phyloP scores from a whole-genome alignment of 2,797 vertebrate species.

The Potorous gilbertii region DNA sequence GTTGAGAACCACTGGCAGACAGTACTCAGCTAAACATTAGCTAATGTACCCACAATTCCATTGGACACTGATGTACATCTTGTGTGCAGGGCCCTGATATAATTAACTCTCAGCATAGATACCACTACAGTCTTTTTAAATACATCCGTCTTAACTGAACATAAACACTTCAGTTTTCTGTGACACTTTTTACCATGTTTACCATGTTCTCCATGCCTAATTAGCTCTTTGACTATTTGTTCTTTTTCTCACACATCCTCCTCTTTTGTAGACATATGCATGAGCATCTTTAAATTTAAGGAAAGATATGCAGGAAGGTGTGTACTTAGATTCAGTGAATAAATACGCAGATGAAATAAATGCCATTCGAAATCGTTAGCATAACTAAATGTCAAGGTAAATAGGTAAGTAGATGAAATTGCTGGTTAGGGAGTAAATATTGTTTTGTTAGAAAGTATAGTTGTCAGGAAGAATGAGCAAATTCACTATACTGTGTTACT shows the following conservation, averaged over 20 bases:
- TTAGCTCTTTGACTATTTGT: not conserved
- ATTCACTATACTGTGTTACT: slow-evolving; percentile 23
- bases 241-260: not conserved
- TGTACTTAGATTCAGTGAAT: not conserved
- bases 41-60: not conserved
- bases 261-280: not conserved
- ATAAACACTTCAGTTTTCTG: not conserved
- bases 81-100: not conserved
- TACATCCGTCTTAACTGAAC: not conserved
- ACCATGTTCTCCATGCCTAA: not conserved
- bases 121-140: not conserved
- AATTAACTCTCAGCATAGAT: not conserved
- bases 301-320: not conserved
- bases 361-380: not conserved
- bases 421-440: not conserved
- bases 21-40: not conserved
- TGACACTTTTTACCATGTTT: not conserved
- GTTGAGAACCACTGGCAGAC: slow-evolving; percentile 49
- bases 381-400: not conserved
- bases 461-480: slow-evolving; percentile 21
- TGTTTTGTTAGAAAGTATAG: slow-evolving; percentile 25
- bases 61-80: not conserved
- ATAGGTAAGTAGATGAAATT: slow-evolving; percentile 28
- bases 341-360: not conserved
- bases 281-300: not conserved